These are phyloP conservation scores for Bicyclus anynana DNA, from an alignment of 1,140 invertebrate species.

Conservation along the genomic window DNA sequence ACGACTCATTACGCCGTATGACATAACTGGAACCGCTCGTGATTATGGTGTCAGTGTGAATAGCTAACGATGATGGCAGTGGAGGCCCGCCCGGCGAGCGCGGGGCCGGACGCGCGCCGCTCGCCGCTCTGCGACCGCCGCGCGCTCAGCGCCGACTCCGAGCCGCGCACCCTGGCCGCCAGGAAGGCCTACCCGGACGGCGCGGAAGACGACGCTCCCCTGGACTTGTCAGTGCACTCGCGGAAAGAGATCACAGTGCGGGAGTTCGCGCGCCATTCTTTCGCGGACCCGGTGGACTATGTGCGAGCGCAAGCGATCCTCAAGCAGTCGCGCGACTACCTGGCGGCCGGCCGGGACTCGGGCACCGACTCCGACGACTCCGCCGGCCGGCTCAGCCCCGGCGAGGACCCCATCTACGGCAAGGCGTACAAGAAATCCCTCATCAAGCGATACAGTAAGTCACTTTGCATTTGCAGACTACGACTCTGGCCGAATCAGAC, in stretches of 20 bases:
- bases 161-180: constrained; percentile 66
- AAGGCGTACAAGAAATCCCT: constrained; percentile 93
- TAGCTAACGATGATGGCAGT: constrained; percentile 66
- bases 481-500: neutral
- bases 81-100: constrained; percentile 61
- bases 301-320: constrained; percentile 68
- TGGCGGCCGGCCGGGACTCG: constrained; percentile 79
- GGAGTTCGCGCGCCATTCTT: constrained; percentile 68
- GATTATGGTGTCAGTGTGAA: constrained; percentile 64
- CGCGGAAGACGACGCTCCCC: constrained; percentile 74
- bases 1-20: constrained; percentile 60
- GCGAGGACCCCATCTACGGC: constrained; percentile 77
- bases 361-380: constrained; percentile 87
- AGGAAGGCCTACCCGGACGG: constrained; percentile 73
- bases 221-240: constrained; percentile 79
- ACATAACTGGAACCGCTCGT: constrained; percentile 65
- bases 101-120: constrained; percentile 46
- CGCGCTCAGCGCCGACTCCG: constrained; percentile 51
- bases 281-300: constrained; percentile 66
- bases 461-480: neutral
- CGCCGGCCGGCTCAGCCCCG: constrained; percentile 78
- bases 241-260: constrained; percentile 69
- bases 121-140: constrained; percentile 48
- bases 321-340: constrained; percentile 79
- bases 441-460: constrained; percentile 94